phyloP scores from a whole-genome alignment of 37 sponge, comb jelly and placozoan genomes.

The Haliclona indistincta region DNA sequence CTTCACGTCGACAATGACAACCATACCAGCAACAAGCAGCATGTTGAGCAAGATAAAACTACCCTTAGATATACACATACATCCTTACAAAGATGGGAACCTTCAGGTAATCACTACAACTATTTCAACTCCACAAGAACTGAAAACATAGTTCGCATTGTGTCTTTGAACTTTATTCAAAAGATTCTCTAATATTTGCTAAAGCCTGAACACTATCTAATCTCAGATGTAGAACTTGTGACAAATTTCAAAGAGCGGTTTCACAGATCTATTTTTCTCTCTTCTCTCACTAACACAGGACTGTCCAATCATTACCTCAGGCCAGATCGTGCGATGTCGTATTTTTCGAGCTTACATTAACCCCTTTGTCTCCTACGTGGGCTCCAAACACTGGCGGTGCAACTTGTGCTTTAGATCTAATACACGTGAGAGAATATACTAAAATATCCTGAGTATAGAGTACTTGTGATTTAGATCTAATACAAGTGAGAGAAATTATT shows the following conservation, averaged over 20 bases:
- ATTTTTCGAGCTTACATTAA: constrained; percentile 95
- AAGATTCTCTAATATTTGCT: no score
- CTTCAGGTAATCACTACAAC: constrained; percentile 59
- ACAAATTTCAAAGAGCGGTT: no score
- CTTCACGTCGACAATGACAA: constrained; percentile 86
- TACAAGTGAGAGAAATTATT: no score
- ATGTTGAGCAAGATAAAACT: constrained; percentile 86
- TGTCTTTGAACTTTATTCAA: no score
- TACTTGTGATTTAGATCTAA: no score
- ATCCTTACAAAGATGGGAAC: constrained; percentile 83
- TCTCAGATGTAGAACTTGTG: no score
- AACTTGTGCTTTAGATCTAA: constrained; percentile 95
- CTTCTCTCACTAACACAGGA: no score
- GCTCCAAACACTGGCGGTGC: constrained; percentile 90
- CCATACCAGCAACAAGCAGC: constrained; percentile 74
- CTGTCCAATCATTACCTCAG: constrained; percentile 75
- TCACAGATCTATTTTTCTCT: no score
- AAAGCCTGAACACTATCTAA: no score
- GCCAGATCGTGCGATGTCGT: constrained; percentile 80
- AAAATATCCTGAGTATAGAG: no score
- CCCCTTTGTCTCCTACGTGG: constrained; percentile 85
- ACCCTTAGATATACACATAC: constrained; percentile 90
- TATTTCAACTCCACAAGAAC: no score
- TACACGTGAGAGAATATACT: constrained; percentile 65
- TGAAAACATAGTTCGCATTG: no score